These are phyloP conservation scores for Xerus rutilus DNA, from an alignment of 2,797 vertebrate genomes.

Conservation along the genomic window DNA sequence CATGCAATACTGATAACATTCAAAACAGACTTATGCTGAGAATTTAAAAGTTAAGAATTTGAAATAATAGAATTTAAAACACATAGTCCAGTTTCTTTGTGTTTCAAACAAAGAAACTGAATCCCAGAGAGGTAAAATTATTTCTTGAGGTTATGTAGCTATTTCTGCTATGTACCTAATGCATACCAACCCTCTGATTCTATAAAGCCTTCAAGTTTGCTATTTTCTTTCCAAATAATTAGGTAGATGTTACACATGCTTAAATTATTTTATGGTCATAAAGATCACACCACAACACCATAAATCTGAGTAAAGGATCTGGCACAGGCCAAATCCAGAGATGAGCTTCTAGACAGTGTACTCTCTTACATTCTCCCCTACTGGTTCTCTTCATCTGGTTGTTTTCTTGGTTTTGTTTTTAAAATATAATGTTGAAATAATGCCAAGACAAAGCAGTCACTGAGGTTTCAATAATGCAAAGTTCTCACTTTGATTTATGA, in stretches of 20 bases:
- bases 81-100: neutral
- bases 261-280: constrained; percentile 21
- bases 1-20: neutral
- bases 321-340: neutral
- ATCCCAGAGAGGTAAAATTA: neutral
- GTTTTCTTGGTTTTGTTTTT: constrained; percentile 31
- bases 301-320: neutral
- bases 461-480: neutral
- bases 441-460: neutral
- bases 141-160: neutral
- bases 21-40: neutral
- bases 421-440: constrained; percentile 12
- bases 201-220: constrained; percentile 15
- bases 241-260: constrained; percentile 24
- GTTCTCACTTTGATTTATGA: constrained; percentile 31
- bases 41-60: constrained; percentile 45
- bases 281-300: constrained; percentile 18
- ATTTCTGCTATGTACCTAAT: neutral
- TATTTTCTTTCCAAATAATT: constrained; percentile 57
- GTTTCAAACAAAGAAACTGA: constrained; percentile 48
- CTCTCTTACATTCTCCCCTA: neutral
- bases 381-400: neutral
- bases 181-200: neutral
- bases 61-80: constrained; percentile 28
- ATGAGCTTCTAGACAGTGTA: neutral